Evolutionary conservation across 2,113 vertebrate genomes (phyloP), one percentile per base, ranked within the genome.

Genomic region (Hypomesus transpacificus): DNA sequence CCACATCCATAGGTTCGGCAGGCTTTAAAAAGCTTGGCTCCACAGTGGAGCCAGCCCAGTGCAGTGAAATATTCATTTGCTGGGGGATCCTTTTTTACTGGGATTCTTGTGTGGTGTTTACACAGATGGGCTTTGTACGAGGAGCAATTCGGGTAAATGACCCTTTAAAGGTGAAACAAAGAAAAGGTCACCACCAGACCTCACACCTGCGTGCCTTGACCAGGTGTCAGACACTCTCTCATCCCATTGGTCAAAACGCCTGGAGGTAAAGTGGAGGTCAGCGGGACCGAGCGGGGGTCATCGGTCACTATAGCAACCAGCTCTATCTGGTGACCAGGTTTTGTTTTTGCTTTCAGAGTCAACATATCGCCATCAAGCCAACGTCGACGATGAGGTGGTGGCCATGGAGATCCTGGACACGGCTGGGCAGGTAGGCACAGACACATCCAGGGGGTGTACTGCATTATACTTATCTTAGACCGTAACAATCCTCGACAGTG

Each of bases 401-500:
- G 91, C 94, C 89, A 98, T 99, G 97, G 97, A 99, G 90, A 96
- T 99, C 65, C 91, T 99, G 65, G 97, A 99, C 85, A 98, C 97
- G 20, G 97, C 97, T 66, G 97, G 97, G 50, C 97, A 98, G 95
- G 97, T 99, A 82, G 87, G 90, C 62, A 0, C 5, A 17, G 24
- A 1, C 26, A 66, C 14, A 14, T 50, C 18, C n/a, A 3, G 39
- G 2, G 9, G 39, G 39, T 11, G 39, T 9, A 46, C 39, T 13
- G 39, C 39, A 46, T 46, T 46, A 46, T 2, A 46, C 39, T 46
- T 0, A 9, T 46, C 7, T 46, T 7, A 61, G 28, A 26, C 14
- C 26, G 7, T 61, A 28, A 61, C 14, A 61, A 61, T 61, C 2
- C 4, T 58, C 17, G 1, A 17, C 26, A 61, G 59, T 28, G 14